Conservation (phyloP, 2,888 invertebrate genomes). For the Napeogenes sylphis region DNA sequence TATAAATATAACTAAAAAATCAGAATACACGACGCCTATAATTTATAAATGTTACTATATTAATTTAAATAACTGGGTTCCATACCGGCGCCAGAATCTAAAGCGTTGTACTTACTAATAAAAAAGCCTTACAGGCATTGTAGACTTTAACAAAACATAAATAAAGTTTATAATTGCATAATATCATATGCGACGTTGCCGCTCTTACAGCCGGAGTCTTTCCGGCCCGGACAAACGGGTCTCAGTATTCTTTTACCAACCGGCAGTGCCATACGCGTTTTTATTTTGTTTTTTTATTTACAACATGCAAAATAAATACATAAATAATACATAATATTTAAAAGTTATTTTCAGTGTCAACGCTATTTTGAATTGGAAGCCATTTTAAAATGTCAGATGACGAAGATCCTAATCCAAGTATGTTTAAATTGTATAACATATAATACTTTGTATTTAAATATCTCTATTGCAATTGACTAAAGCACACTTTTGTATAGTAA, state of each 20-base stretch:
- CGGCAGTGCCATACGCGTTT: conserved; percentile 20
- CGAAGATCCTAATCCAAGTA: conserved; percentile 9
- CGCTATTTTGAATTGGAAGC: conserved; percentile 16
- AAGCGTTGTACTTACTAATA: too few relatives aligned
- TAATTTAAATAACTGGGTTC: too few relatives aligned
- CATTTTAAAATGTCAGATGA: conserved; percentile 17
- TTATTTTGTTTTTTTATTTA: conserved; percentile 6
- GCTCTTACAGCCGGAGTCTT: conserved; percentile 10
- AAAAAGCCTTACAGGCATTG: too few relatives aligned
- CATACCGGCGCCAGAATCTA: too few relatives aligned
- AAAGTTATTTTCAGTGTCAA: neutral
- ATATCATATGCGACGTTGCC: conserved; percentile 14
- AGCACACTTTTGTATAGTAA: neutral
- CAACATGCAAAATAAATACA: neutral
- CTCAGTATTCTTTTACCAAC: conserved; percentile 22
- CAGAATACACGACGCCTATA: too few relatives aligned
- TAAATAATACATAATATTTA: neutral
- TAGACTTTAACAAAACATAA: too few relatives aligned
- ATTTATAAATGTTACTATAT: too few relatives aligned
- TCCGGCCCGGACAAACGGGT: conserved; percentile 15
- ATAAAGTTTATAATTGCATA: too few relatives aligned
- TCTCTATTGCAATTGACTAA: neutral
- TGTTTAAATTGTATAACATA: neutral
- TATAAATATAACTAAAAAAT: too few relatives aligned
- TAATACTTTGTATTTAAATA: neutral